Base-by-base conservation (phyloP, 2,888 invertebrate genomes). In the Caenorhabditis virilis region DNA sequence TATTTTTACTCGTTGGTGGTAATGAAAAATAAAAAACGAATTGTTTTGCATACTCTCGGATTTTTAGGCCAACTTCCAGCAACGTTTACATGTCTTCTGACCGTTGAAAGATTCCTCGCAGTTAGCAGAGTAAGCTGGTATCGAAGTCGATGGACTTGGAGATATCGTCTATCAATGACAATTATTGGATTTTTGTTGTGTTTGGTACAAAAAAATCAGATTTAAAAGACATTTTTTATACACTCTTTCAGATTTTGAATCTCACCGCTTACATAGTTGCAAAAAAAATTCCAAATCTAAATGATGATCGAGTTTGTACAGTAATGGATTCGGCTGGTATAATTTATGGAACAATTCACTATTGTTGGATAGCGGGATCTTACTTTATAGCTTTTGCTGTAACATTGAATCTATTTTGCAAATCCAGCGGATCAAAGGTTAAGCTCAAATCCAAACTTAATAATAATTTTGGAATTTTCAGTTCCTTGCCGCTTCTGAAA, bases 281-380 rank as follows among this genome's bases (percentile, higher is more conserved):
- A 5, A 49, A 41, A 11, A 20, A 41, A 4, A 50, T 49, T 39
- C 55, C 57, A 1, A 27, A 48, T 7, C 18, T 25, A 2, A 67
- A 47, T 27, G 13, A 25, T 0, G 48, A 63, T 38, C 55, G 67
- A 16, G 56, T 73, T n/a, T 73, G 73, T 43, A 65, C 73, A 1
- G 70, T 70, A 11, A 68, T 73, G 65, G 61, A 73, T 50, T 67
- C 69, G 6, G 65, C 70, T 27, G 70, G 73, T 9, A 64, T 63
- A 15, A 45, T 69, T 35, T 73, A 63, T 55, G 70, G 70, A 51
- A 67, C 70, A 16, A 43, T 63, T 30, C 70, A 70, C 35, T 70
- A 63, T 35, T 48, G 53, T n/a, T 55, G 62, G 50, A 70, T 70
- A 42, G 62, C 65, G 0, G 33, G 35, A 11, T 62, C 70, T 16